A percentile compares a stretch with the other conserved stretches of the same genome.
Conservation (phyloP, 1,140 invertebrate genomes). For the Halotydeus destructor region DNA sequence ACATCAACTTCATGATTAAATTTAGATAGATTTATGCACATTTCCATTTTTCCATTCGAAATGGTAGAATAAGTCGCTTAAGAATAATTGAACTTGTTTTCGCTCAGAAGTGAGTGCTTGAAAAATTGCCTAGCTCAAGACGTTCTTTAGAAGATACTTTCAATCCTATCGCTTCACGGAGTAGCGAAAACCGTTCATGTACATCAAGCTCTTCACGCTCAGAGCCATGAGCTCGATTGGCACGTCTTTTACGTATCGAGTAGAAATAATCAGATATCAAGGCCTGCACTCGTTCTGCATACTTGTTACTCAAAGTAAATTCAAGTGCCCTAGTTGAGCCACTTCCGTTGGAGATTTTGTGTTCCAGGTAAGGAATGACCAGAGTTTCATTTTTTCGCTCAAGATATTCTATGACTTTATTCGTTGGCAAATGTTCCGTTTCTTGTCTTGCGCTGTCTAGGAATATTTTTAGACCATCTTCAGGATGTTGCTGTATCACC, state of each 20-base stretch:
- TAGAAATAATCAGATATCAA: conserved; percentile 14
- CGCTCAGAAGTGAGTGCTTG: no score
- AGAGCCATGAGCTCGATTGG: conserved; percentile 33
- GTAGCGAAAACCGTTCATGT: no score
- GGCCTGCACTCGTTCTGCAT: conserved; percentile 37
- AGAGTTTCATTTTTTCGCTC: conserved; percentile 51
- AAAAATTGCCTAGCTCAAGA: no score
- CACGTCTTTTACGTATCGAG: conserved; percentile 19
- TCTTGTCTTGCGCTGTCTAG: conserved; percentile 62
- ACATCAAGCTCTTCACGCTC: conserved; percentile 35
- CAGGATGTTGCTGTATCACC: conserved; percentile 62
- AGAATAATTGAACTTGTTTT: no score
- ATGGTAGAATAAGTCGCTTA: no score
- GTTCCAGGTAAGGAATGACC: conserved; percentile 79
- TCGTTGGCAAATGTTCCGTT: conserved; percentile 56
- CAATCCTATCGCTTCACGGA: no score
- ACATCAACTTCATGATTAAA: no score
- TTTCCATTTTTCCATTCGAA: no score
- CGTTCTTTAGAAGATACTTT: no score
- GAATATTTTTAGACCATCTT: conserved; percentile 80
- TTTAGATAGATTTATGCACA: no score
- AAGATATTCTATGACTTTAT: conserved; percentile 72
- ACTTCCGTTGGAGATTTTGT: conserved; percentile 70
- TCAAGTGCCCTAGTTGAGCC: conserved; percentile 73
- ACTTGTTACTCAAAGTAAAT: conserved; percentile 67